Base-by-base conservation (phyloP, 2,113 vertebrate genomes). In the Lucifuga dentata region DNA sequence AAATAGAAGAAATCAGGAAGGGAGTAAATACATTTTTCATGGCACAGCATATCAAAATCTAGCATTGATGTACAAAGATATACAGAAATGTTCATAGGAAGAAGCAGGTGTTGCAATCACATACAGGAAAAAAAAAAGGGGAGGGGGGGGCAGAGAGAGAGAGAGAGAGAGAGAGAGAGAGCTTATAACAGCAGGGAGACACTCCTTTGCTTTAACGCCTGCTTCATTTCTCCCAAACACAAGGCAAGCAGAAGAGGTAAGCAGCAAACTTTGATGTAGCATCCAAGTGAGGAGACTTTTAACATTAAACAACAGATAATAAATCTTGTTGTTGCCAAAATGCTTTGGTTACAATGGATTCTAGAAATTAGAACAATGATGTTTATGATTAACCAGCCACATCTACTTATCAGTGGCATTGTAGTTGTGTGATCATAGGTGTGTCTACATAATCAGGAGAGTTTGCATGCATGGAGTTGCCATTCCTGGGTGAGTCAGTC, bases 241-340 rank as follows among this genome's bases (percentile, higher is more conserved):
- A 55, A 32, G 44, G 44, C 58, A 36, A 36, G 50, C 46, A 45
- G 45, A 68, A 19, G 21, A 89, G 86, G 88, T 90, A 85, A 85
- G 88, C 45, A 32, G 7, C n/a, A 20, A 35, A 32, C 11, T 51
- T 16, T 69, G 5, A 21, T 57, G 63, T 53, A 24, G 21, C 2
- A 32, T 35, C 5, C 5, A 17, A 19, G 59, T 73, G 1, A 50
- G 16, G 7, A 16, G 0, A 45, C 5, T 35, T 64, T 12, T 0
- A 45, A 29, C 6, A 5, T 8, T 15, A 24, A 12, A 35, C 11
- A 26, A 52, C 13, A 17, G 26, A 23, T 16, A 26, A n/a, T 6
- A 6, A 45, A 38, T 20, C 1, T 2, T 39, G 5, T n/a, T 23
- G 6, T 50, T 51, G 13, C 11, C 19, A 16, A 16, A 11, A 60